These are phyloP conservation scores for Kryphioiulus occultus DNA, from an alignment of 2,888 invertebrate genomes.

Conservation along the genomic window DNA sequence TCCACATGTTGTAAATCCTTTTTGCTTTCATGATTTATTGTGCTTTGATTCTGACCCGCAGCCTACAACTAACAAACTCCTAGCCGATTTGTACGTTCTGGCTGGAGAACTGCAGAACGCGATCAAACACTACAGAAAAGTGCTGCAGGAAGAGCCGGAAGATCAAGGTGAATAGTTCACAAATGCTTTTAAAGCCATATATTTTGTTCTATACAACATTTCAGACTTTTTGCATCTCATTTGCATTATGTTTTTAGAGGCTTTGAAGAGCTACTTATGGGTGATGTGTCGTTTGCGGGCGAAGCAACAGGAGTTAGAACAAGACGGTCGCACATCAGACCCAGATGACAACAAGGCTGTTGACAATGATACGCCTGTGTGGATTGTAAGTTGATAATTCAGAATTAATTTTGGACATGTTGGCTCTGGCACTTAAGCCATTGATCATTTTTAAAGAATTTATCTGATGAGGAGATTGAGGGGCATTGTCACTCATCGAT, in stretches of 20 bases:
- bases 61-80: slow-evolving; percentile 76
- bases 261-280: slow-evolving; percentile 41
- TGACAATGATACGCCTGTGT: not conserved
- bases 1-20: not conserved
- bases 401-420: not conserved
- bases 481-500: not conserved
- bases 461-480: not conserved
- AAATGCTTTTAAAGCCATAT: too few species aligned
- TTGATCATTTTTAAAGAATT: not conserved
- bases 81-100: slow-evolving; percentile 71
- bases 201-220: too few species aligned
- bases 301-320: not conserved
- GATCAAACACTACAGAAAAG: slow-evolving; percentile 59
- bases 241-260: not conserved
- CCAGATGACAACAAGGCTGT: not conserved
- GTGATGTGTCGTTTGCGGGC: slow-evolving; percentile 39
- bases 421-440: not conserved
- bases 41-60: slow-evolving; percentile 60
- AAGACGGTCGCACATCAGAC: not conserved
- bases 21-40: not conserved
- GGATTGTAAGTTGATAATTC: slow-evolving; percentile 32
- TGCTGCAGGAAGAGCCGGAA: slow-evolving; percentile 59
- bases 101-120: slow-evolving; percentile 72
- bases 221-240: too few species aligned
- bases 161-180: slow-evolving; percentile 56